Evolutionary conservation across 2,888 invertebrate species (phyloP), one percentile per base, ranked within the genome.

Genomic region (Meteorus colon): DNA sequence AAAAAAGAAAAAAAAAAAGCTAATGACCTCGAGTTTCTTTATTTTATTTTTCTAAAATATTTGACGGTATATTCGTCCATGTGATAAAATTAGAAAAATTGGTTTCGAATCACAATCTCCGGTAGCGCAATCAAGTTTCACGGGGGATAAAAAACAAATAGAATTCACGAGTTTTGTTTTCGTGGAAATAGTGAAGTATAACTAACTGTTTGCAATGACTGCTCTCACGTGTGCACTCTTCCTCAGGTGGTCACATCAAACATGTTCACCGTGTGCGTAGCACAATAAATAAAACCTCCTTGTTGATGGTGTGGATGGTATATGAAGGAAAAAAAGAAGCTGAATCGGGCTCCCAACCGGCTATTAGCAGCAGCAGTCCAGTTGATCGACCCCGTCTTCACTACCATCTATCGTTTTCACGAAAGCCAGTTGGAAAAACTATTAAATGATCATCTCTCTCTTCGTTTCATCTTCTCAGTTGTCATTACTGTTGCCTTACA

Each of bases 301-400:
- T 14, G 41, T 19, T 8, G 55, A 55, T 55, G 55, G 55, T 55
- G 19, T 55, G 48, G 48, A 48, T 14, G 48, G n/a, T 31, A 24
- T 37, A 45, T 55, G 34, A 29, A 59, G 51, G 19, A 34, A 55
- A 60, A 77, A 78, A 81, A 83, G 83, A 83, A 82, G 80, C 76
- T 81, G 82, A 41, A 77, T 81, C 76, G 77, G 69, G 12, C 34
- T 77, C 75, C 79, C 41, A 82, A 83, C 81, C 81, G 82, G 81
- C 83, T 83, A 83, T 82, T 79, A 77, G 74, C 79, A 65, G 24
- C 78, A 77, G 73, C 80, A 65, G 65, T 75, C 79, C 82, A 83
- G 81, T 82, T 80, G 80, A 83, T 82, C 80, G 78, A 80, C 78
- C 77, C 77, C 77, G 51, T 75, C 77, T 78, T 78, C 78, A 79